phyloP scores from a whole-genome alignment of 2,888 invertebrate species.

The Rhogogaster chlorosoma region DNA sequence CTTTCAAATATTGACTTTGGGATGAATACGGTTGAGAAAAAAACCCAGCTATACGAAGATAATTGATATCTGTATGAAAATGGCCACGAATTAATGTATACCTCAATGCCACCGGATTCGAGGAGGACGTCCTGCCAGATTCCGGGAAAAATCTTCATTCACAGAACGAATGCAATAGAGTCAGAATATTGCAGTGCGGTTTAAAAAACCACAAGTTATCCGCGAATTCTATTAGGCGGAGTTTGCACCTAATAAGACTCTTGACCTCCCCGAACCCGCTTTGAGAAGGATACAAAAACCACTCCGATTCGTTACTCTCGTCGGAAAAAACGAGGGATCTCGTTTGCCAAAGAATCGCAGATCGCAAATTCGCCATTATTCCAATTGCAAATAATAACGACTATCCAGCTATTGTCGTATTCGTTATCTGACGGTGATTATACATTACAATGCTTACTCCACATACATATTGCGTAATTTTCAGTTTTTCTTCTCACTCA shows the following conservation, averaged over 20 bases:
- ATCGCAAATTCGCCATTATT: not conserved
- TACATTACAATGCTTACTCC: not conserved
- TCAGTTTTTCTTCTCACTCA: not conserved
- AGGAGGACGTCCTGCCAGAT: not conserved
- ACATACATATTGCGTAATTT: constrained; percentile 24
- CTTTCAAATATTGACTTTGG: not conserved
- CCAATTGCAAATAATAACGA: not conserved
- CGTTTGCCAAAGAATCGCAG: not conserved
- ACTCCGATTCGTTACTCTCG: not conserved
- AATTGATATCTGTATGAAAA: not conserved
- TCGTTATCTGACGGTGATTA: not conserved
- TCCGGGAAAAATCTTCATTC: not conserved
- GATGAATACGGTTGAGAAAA: not conserved
- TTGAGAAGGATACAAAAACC: not conserved
- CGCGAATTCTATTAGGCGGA: not conserved
- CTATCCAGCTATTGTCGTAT: not conserved
- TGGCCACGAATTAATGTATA: not conserved
- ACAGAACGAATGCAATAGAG: not conserved
- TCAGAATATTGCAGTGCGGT: not conserved
- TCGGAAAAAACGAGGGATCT: not conserved
- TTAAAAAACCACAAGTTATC: not conserved
- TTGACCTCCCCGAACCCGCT: not conserved
- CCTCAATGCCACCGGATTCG: not conserved
- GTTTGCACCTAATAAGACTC: not conserved
- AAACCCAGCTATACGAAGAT: not conserved